Evolutionary conservation across 2,797 vertebrate genomes (phyloP).

Genomic region (Leptoclinus maculatus): DNA sequence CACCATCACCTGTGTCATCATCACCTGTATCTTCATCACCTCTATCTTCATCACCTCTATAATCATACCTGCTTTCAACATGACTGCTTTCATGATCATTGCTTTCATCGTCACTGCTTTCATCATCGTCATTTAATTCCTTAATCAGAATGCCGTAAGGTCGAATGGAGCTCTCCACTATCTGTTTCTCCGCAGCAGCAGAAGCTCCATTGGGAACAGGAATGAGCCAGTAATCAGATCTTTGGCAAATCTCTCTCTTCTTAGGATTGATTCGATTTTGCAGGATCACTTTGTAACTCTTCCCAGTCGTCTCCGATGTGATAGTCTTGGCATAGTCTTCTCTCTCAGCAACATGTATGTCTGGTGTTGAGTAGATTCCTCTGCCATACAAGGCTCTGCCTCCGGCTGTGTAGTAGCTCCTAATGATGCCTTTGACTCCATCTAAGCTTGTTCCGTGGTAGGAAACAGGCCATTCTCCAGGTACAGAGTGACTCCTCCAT

Average conservation of each 20-base stretch:
- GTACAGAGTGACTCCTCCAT: slow-evolving; percentile 17
- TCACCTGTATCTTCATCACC: no score
- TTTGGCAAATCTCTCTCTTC: background rate
- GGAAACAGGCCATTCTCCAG: slow-evolving; percentile 48
- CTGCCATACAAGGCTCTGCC: rapidly evolving
- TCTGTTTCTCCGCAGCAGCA: background rate
- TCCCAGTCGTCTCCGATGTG: background rate
- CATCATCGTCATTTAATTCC: background rate
- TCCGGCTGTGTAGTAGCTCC: slow-evolving; percentile 29
- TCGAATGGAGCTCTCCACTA: slow-evolving; percentile 22
- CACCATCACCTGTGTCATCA: no score
- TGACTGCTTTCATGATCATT: no score
- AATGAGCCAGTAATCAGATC: slow-evolving; percentile 37
- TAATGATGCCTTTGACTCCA: slow-evolving; percentile 38
- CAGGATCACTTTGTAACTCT: slow-evolving; percentile 46
- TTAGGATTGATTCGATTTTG: slow-evolving; percentile 44
- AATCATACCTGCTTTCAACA: no score
- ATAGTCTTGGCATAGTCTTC: background rate
- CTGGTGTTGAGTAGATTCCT: slow-evolving; percentile 55
- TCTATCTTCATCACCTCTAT: no score
- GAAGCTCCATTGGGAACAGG: rapidly evolving
- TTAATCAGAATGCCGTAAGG: slow-evolving; percentile 40
- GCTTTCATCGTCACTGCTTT: background rate
- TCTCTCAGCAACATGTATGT: slow-evolving; percentile 21
- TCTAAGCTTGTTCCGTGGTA: slow-evolving; percentile 38